phyloP scores from a whole-genome alignment of 64 coral and sea anemone species.

The Actinia equina region DNA sequence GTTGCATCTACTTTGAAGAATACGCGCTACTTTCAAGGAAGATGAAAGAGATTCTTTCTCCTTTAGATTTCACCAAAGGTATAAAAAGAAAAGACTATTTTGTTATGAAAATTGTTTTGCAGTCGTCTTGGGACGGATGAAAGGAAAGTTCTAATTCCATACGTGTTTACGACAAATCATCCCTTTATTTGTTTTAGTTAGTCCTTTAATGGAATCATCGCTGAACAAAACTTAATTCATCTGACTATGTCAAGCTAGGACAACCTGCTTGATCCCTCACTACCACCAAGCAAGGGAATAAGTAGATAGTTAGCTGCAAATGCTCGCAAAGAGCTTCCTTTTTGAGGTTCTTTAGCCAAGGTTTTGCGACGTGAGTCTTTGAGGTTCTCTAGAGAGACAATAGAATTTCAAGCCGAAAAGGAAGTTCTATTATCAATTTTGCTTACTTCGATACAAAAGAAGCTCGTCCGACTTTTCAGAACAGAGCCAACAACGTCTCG shows the following conservation, averaged over 20 bases:
- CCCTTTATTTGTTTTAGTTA: constrained; percentile 14
- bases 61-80: background rate
- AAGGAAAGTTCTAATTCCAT: background rate
- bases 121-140: background rate
- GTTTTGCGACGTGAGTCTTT: background rate
- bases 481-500: constrained; percentile 7
- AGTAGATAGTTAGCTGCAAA: background rate
- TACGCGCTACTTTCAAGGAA: background rate
- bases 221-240: constrained; percentile 9
- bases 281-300: background rate
- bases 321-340: background rate
- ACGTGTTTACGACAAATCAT: constrained; percentile 1
- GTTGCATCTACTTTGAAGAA: constrained; percentile 14
- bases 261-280: background rate
- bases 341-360: background rate
- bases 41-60: background rate
- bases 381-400: constrained; percentile 9
- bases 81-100: background rate
- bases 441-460: constrained; percentile 9
- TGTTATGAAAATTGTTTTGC: background rate
- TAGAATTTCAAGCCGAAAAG: constrained; percentile 9
- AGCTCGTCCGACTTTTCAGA: background rate
- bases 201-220: constrained; percentile 27
- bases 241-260: background rate
- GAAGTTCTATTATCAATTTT: constrained; percentile 9